These are phyloP conservation scores for Leucophenga montana DNA, from an alignment of 2,888 invertebrate species.

Conservation along the genomic window DNA sequence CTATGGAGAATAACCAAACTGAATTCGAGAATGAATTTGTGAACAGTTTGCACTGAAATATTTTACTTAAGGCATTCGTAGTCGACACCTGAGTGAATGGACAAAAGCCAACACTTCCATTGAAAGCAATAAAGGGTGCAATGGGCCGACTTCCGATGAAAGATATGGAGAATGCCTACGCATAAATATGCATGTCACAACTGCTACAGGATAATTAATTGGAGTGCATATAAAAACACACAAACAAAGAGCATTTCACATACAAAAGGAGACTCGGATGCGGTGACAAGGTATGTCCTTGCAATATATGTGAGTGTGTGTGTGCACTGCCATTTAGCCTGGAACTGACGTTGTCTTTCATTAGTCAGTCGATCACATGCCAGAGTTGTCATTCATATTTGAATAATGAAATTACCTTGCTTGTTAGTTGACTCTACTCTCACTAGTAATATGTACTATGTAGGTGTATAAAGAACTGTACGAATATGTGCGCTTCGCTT, in stretches of 20 bases:
- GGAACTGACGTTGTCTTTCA: not conserved
- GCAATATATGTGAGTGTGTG: not conserved
- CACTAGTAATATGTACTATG: too few relatives aligned
- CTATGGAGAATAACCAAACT: not conserved
- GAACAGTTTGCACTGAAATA: not conserved
- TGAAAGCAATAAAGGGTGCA: too few relatives aligned
- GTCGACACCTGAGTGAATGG: not conserved
- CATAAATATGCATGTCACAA: constrained; percentile 20
- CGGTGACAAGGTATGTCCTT: not conserved
- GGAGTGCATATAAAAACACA: constrained; percentile 42
- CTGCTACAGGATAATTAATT: constrained; percentile 40
- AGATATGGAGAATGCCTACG: not conserved
- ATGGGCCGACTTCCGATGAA: not conserved
- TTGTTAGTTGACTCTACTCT: not conserved
- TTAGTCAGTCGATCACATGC: constrained; percentile 22
- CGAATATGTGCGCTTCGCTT: too few relatives aligned
- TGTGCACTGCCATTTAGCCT: constrained; percentile 20
- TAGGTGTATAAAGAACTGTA: too few relatives aligned
- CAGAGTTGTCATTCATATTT: constrained; percentile 38
- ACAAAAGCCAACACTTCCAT: not conserved
- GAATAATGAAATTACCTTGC: constrained; percentile 58
- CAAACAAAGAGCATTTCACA: constrained; percentile 15
- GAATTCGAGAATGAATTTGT: not conserved
- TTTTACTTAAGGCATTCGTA: constrained; percentile 2
- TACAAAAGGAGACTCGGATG: too few relatives aligned